Conservation (phyloP, 2,797 vertebrate species). For the Acanthopagrus latus region DNA sequence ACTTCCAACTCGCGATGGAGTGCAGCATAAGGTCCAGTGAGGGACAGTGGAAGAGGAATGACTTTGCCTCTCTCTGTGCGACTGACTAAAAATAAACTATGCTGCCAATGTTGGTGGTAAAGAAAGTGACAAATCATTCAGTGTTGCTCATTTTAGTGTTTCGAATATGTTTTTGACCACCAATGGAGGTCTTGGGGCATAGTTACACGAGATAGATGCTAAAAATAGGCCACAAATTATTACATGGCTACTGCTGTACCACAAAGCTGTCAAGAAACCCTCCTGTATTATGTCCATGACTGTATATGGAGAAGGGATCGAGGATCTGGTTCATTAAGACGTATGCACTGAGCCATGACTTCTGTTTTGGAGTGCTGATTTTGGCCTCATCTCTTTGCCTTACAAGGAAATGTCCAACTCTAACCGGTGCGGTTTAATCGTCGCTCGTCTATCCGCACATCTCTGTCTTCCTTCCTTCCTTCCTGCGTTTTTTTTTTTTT, state of each 20-base stretch:
- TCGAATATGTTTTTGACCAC: not conserved
- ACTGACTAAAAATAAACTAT: slow-evolving; percentile 4
- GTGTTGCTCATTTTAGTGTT: not conserved
- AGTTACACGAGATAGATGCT: not conserved
- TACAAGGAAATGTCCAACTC: slow-evolving; percentile 66
- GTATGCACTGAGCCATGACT: slow-evolving; percentile 50
- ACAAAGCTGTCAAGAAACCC: slow-evolving; percentile 11
- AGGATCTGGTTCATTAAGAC: slow-evolving; percentile 55
- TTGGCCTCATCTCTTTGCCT: slow-evolving; percentile 55
- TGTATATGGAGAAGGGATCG: slow-evolving; percentile 66
- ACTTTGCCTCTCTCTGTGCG: too few relatives aligned
- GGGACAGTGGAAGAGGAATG: too few relatives aligned
- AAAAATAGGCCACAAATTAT: slow-evolving; percentile 19
- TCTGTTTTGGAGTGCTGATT: slow-evolving; percentile 19
- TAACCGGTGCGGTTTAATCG: not conserved
- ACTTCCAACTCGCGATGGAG: too few relatives aligned
- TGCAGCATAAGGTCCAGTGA: too few relatives aligned
- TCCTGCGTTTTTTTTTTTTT: not conserved
- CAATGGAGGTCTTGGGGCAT: not conserved
- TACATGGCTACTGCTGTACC: not conserved
- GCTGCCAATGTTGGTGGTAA: not conserved
- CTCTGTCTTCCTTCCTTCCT: slow-evolving; percentile 20
- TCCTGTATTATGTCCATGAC: slow-evolving; percentile 25
- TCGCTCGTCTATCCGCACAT: slow-evolving; percentile 24
- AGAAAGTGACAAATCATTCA: not conserved